Evolutionary conservation across 2,888 invertebrate genomes (phyloP), one percentile per base, ranked within the genome.

Genomic region (Sericinus montela): DNA sequence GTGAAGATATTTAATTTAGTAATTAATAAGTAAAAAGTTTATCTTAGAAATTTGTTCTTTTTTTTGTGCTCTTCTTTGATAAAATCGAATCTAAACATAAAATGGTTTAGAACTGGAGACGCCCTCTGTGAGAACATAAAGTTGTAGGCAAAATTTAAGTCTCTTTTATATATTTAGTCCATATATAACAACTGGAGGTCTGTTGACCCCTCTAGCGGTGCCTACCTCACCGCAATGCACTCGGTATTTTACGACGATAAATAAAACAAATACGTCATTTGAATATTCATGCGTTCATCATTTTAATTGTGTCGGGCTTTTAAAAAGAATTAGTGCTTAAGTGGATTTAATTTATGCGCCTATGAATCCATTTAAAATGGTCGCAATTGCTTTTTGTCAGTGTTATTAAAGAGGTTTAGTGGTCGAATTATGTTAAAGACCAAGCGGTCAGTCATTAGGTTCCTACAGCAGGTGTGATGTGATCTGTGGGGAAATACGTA

Each of bases 201-300:
- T 42, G 36, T 48, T 48, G 47, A 55, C 55, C 52, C 46, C 25
- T 45, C 41, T 10, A 19, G 19, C n/a, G 38, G 44, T 36, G 53
- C 53, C 25, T 8, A 54, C 55, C 32, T 51, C 54, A 51, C 54
- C 42, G 39, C 57, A 54, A 53, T 50, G 38, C 16, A 48, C 34
- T 19, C 38, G 15, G 10, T 38, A 28, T 52, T 32, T 49, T 48
- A 50, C 11, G 45, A 48, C 51, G 51, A 55, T 54, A 59, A 53
- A 37, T 15, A 15, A 36, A 11, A 5, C 10, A 34, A 46, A 28
- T 40, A 40, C 39, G n/a, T n/a, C n/a, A n/a, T 40, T 35, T 41
- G 8, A 48, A 36, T 37, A 42, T 36, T 15, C 36, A 28, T 25
- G 29, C 29, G n/a, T 47, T 41, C 29, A 36, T 10, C n/a, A 47